phyloP scores from a whole-genome alignment of 1,140 invertebrate species.

The Popillia japonica region DNA sequence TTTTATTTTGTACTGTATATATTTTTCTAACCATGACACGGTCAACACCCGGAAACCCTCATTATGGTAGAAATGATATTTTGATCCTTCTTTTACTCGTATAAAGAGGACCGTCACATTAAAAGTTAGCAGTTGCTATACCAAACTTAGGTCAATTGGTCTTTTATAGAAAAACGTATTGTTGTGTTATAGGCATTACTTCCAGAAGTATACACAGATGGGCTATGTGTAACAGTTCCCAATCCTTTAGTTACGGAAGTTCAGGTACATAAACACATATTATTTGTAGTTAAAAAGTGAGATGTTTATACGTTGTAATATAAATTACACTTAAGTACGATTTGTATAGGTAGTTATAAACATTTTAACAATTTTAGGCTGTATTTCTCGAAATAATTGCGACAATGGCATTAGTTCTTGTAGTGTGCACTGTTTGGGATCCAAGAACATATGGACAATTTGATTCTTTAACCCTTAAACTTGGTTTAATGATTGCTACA shows the following conservation, averaged over 20 bases:
- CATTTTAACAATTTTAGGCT: conserved; percentile 1
- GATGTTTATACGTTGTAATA: background rate
- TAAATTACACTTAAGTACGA: no score
- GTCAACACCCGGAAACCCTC: no score
- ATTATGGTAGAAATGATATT: no score
- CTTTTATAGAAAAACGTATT: no score
- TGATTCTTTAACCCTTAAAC: background rate
- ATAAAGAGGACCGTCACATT: no score
- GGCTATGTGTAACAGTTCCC: conserved; percentile 13
- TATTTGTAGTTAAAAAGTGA: background rate
- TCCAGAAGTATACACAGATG: background rate
- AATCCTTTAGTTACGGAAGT: conserved; percentile 30
- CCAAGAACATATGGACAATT: background rate
- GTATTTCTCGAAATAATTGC: conserved; percentile 22
- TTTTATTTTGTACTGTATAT: no score
- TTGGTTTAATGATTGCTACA: conserved; percentile 23
- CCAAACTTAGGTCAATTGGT: no score
- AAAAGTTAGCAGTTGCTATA: no score
- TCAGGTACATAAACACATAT: background rate
- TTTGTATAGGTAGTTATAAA: background rate
- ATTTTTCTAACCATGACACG: no score
- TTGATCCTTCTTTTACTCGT: no score
- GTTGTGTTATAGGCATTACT: background rate
- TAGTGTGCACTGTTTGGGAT: conserved; percentile 16
- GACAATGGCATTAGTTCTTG: background rate